A percentile compares a stretch with the other conserved stretches of the same genome.
phyloP scores from a whole-genome alignment of 2,888 invertebrate species.

The Xylota segnis region DNA sequence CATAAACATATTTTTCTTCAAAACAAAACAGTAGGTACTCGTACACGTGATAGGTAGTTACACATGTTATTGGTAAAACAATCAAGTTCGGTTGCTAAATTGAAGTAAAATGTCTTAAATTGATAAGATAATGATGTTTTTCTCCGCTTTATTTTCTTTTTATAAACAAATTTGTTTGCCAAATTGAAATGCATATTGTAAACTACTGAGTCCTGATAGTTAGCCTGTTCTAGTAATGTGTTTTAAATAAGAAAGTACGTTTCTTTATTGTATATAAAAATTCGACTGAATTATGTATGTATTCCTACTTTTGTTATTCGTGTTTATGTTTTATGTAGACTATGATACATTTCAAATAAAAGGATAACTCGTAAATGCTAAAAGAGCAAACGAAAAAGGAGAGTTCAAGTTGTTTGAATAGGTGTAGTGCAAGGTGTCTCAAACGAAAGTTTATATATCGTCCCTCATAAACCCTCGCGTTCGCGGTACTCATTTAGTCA shows the following conservation, averaged over 20 bases:
- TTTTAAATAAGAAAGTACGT: neutral
- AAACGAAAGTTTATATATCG: too few species aligned
- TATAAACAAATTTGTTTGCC: neutral
- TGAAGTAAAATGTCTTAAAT: neutral
- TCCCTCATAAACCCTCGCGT: too few species aligned
- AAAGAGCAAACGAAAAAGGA: slow-evolving; percentile 3
- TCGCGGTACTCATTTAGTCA: too few species aligned
- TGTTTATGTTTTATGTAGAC: neutral
- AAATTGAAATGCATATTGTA: slow-evolving; percentile 6
- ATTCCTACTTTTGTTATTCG: neutral
- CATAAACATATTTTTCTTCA: too few species aligned
- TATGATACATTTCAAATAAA: slow-evolving; percentile 13
- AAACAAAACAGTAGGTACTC: too few species aligned
- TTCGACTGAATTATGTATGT: slow-evolving; percentile 15
- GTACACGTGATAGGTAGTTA: neutral
- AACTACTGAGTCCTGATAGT: neutral
- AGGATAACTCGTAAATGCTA: neutral
- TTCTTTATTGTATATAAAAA: neutral
- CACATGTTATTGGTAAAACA: neutral
- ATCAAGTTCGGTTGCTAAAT: neutral
- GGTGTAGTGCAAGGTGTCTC: too few species aligned
- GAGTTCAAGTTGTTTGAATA: neutral
- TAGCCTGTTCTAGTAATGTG: neutral
- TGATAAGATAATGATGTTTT: neutral
- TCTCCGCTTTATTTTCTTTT: neutral